Evolutionary conservation across 1,140 invertebrate species (phyloP), one percentile per base, ranked within the genome.

Genomic region (Matsumurasca onukii): DNA sequence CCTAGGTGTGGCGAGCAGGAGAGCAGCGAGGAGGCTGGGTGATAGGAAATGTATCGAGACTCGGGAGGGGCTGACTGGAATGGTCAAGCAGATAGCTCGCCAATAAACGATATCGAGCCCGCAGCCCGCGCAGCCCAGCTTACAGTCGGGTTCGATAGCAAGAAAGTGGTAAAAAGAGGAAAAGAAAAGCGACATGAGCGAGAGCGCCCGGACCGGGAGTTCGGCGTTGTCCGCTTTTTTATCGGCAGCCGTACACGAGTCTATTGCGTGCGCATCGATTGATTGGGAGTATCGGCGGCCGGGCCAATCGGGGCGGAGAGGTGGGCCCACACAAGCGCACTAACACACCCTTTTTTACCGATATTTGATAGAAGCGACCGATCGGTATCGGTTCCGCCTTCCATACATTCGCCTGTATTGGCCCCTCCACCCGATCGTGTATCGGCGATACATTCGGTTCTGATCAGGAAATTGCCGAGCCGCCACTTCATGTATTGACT

Each of bases 321-420:
- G 55, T 27, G 55, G 55, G 15, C 24, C 55, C 55, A 59, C 55
- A 59, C 55, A 59, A 59, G 55, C 55, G 55, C 55, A 59, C 55
- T 59, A 59, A 59, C 55, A 13, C 25, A 59, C 55, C 55, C 55
- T 59, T 59, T 59, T 59, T 59, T 59, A 59, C 55, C 55, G 25
- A 59, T 59, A 59, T 59, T 59, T 59, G 55, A 59, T 59, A 59
- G 55, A 59, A 29, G 55, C 55, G 55, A 59, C 55, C 55, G 55
- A 59, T 59, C 24, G 55, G 55, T 59, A 59, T 59, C 30, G 55
- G 55, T 59, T 27, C 55, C 55, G 13, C 34, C 34, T 39, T 17
- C 34, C 5, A 39, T 39, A 39, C 34, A 39, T 39, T 39, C 34
- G 5, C 17, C 34, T 39, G 17, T 59, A 59, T 59, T 24, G 55